Base-by-base conservation (phyloP, 2,113 vertebrate species). In the Prunella fulvescens region DNA sequence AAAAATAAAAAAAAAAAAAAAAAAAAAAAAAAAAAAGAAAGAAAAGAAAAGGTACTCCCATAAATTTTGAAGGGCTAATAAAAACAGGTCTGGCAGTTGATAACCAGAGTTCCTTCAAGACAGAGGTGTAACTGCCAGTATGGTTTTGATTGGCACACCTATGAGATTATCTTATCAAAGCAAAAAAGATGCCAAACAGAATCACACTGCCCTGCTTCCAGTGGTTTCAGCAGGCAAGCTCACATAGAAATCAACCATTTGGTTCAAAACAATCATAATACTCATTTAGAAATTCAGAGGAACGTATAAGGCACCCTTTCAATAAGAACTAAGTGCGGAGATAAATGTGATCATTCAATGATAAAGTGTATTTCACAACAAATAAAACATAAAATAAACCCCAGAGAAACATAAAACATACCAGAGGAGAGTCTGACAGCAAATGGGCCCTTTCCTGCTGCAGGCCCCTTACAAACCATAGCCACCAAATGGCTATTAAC, bases 11-110 rank as follows among this genome's bases (percentile, higher is more conserved):
- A n/a, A n/a, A n/a, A n/a, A n/a, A n/a, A n/a, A n/a, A n/a, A n/a
- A n/a, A n/a, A n/a, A n/a, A n/a, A n/a, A n/a, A n/a, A n/a, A n/a
- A n/a, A n/a, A n/a, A n/a, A n/a, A n/a, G n/a, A n/a, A n/a, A n/a
- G n/a, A n/a, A n/a, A n/a, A n/a, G n/a, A n/a, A n/a, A 33, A 2
- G 1, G 2, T 37, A 85, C 4, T 39, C 3, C 31, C 51, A 20
- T 31, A 29, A 35, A 35, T 51, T 92, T 58, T 76, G 65, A 88
- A 76, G 17, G 12, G 10, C 26, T 53, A 71, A 44, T 70, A 86
- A 73, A 81, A 58, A 50, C 19, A 64, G 37, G 33, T 77, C 24
- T 80, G 35, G n/a, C 19, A 88, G n/a, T 23, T 37, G 11, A 92
- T 47, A 81, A 62, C 19, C 28, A 18, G 16, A 62, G 9, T 24